Base-by-base conservation (phyloP, 2,888 invertebrate genomes). In the Ichneumoninae sp. region DNA sequence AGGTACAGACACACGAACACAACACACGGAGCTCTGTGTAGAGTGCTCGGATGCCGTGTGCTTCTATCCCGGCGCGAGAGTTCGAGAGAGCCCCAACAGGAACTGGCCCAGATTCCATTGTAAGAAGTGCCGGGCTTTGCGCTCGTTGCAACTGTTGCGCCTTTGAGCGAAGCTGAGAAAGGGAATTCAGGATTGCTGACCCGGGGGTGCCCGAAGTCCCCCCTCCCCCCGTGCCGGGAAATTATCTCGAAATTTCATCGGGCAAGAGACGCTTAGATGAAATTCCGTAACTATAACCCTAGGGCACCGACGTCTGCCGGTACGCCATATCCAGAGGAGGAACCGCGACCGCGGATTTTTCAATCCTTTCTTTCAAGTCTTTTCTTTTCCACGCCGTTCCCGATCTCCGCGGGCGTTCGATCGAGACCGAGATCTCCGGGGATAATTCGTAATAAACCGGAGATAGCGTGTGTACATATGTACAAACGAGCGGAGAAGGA, bases 191-290 rank as follows among this genome's bases (percentile, higher is more conserved):
- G 65, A 81, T 78, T 78, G 80, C 40, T 60, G 76, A 76, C 69
- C 83, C 71, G 36, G 62, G 57, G 60, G 75, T 72, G 71, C 75
- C 75, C 82, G 86, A 85, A 78, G 80, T 26, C 26, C 26, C 3
- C 26, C 26, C 72, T 19, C n/a, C 26, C 44, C 36, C 47, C 57
- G 76, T 54, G 66, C 75, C 50, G 60, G 40, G 54, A 79, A 83
- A 86, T 85, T 89, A 89, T 90, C 90, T 85, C 69, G 85, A 87
- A 89, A 90, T 90, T 90, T 90, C 87, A 90, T 90, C 90, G 86
- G 80, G 57, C 30, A 85, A 68, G 82, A 26, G 80, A 83, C 80
- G 60, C 66, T 84, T 84, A 84, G 86, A 84, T 84, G 86, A 74
- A 87, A 52, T 77, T 60, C 82, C 81, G 82, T 81, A 82, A 80